Percentiles rank a stretch among this genome's conserved stretches.
phyloP scores from a whole-genome alignment of 2,113 vertebrate genomes.

The Corythaixoides concolor region DNA sequence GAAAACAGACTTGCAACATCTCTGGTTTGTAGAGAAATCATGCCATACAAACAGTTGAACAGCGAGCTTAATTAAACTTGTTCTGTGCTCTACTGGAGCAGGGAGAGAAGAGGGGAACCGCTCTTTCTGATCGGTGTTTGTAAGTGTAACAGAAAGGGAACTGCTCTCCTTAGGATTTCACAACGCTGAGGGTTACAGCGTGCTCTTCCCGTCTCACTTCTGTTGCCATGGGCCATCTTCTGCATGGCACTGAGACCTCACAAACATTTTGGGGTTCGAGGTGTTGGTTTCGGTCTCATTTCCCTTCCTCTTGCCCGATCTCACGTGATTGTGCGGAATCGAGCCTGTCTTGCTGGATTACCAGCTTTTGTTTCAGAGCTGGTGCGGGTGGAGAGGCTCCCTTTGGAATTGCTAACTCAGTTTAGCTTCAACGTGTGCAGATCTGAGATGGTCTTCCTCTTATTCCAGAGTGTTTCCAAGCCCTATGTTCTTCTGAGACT shows the following conservation, averaged over 20 bases:
- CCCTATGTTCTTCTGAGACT: accelerated
- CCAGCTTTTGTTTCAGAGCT: background rate
- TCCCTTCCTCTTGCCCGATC: accelerated
- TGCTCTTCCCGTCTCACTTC: background rate
- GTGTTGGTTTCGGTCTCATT: accelerated
- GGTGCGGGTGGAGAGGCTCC: background rate
- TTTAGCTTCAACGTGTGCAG: background rate
- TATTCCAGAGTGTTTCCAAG: background rate
- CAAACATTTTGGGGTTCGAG: background rate
- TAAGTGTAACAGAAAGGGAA: background rate
- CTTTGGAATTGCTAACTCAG: background rate
- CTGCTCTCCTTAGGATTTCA: background rate
- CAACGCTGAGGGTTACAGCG: background rate
- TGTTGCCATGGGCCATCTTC: background rate
- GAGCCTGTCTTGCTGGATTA: background rate
- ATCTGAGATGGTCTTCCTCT: background rate
- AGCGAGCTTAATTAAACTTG: background rate
- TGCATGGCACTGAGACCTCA: background rate
- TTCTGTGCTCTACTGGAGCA: background rate
- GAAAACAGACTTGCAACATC: background rate
- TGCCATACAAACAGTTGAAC: background rate
- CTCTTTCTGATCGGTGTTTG: background rate
- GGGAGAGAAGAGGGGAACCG: background rate
- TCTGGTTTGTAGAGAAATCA: background rate
- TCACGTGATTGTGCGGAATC: accelerated